These are phyloP conservation scores for Melanotaenia trifasciata DNA, from an alignment of 2,797 vertebrate species.

Conservation along the genomic window DNA sequence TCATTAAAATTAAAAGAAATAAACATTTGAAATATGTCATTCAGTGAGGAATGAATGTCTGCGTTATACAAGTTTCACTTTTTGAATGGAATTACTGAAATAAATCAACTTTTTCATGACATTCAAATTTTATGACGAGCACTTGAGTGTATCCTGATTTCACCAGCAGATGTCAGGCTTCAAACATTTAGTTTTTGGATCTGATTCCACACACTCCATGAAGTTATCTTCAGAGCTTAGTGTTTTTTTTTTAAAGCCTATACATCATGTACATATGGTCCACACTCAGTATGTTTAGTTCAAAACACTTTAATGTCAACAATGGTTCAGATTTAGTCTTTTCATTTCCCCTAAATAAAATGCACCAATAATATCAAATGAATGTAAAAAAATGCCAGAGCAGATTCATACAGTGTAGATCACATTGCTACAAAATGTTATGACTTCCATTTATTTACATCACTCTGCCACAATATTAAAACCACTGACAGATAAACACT, in stretches of 20 bases:
- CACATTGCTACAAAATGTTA: too few species aligned
- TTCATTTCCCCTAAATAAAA: not conserved
- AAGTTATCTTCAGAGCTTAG: not conserved
- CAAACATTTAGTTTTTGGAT: not conserved
- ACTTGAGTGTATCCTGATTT: not conserved
- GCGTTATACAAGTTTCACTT: too few species aligned
- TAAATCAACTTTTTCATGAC: too few species aligned
- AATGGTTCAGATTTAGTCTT: not conserved
- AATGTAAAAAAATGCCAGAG: not conserved
- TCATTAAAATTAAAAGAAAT: too few species aligned
- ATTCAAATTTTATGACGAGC: too few species aligned
- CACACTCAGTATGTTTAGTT: not conserved
- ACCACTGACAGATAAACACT: too few species aligned
- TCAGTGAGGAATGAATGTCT: too few species aligned
- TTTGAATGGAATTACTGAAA: too few species aligned
- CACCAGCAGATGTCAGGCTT: conserved; percentile 46
- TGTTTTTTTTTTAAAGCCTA: not conserved
- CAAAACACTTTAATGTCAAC: not conserved
- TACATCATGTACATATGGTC: not conserved
- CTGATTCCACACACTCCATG: not conserved
- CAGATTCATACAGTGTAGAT: not conserved
- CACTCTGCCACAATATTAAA: not conserved
- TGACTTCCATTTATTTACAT: too few species aligned
- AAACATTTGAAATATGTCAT: too few species aligned
- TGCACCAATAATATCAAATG: not conserved